Percentiles rank a stretch among this genome's conserved stretches.
Conservation (phyloP, 2,888 invertebrate genomes). For the Drosophila vallismaia region DNA sequence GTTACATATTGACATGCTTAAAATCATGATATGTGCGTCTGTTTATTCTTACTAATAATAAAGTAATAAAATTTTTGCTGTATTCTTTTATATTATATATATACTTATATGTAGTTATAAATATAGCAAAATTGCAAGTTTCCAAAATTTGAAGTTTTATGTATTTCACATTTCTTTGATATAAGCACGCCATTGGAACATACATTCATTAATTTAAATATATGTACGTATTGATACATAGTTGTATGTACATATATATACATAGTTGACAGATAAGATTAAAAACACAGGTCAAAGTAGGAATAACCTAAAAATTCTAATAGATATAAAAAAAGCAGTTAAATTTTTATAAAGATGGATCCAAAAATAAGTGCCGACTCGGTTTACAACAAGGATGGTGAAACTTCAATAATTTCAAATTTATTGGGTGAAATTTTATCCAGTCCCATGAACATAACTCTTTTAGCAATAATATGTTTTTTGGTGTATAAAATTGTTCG, state of each 20-base stretch:
- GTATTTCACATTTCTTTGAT: too few relatives aligned
- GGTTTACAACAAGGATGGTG: slow-evolving; percentile 6
- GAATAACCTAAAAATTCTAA: neutral
- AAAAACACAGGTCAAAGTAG: neutral
- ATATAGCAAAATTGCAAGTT: too few relatives aligned
- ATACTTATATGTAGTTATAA: too few relatives aligned
- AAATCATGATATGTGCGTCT: too few relatives aligned
- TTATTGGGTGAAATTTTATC: slow-evolving; percentile 87
- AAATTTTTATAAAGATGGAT: slow-evolving; percentile 14
- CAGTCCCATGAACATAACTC: slow-evolving; percentile 89
- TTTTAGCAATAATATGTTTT: slow-evolving; percentile 88
- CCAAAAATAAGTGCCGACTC: slow-evolving; percentile 2
- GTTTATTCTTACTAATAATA: too few relatives aligned
- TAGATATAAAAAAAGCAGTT: neutral
- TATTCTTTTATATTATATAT: too few relatives aligned
- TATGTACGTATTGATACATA: too few relatives aligned
- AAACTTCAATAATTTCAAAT: slow-evolving; percentile 7
- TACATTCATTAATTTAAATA: too few relatives aligned
- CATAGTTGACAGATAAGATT: neutral
- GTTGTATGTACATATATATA: neutral
- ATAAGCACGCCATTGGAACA: too few relatives aligned
- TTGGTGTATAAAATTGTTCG: slow-evolving; percentile 90
- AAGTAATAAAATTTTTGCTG: too few relatives aligned
- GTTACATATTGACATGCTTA: too few relatives aligned
- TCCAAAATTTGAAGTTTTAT: too few relatives aligned